Evolutionary conservation across 2,113 vertebrate genomes (phyloP).

Genomic region (Oenanthe melanoleuca): DNA sequence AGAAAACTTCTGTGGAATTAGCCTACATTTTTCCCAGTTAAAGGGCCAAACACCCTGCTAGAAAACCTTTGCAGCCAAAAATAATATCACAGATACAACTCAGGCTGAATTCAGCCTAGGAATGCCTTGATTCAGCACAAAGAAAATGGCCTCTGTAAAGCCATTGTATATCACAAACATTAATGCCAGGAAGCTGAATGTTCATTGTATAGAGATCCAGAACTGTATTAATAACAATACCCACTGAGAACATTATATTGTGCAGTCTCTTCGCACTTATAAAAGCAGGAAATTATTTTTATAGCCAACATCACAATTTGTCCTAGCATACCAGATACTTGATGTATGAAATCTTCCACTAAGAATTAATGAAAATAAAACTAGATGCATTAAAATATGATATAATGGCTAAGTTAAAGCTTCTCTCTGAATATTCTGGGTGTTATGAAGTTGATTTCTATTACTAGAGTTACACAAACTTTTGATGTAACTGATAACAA

Average conservation of each 20-base stretch:
- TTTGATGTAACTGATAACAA: not conserved
- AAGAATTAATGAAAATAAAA: not conserved
- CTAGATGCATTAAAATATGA: not conserved
- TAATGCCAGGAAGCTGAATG: not conserved
- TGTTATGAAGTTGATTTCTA: not conserved
- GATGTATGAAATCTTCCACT: not conserved
- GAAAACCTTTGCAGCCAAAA: not conserved
- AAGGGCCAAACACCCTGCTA: not conserved
- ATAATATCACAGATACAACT: not conserved
- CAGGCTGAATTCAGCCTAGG: not conserved
- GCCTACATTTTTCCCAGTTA: not conserved
- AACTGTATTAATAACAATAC: not conserved
- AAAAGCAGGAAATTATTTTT: conserved; percentile 36
- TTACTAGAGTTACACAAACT: not conserved
- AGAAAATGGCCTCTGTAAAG: conserved; percentile 5
- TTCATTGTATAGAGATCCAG: not conserved
- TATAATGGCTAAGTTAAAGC: not conserved
- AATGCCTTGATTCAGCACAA: not conserved
- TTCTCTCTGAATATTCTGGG: not conserved
- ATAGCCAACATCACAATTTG: not conserved
- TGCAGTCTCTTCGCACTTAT: not conserved
- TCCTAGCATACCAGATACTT: not conserved
- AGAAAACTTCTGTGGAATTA: not conserved
- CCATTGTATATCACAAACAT: not conserved
- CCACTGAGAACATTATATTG: not conserved